Base-by-base conservation (phyloP, 1,140 invertebrate genomes). In the Hyles vespertilio region DNA sequence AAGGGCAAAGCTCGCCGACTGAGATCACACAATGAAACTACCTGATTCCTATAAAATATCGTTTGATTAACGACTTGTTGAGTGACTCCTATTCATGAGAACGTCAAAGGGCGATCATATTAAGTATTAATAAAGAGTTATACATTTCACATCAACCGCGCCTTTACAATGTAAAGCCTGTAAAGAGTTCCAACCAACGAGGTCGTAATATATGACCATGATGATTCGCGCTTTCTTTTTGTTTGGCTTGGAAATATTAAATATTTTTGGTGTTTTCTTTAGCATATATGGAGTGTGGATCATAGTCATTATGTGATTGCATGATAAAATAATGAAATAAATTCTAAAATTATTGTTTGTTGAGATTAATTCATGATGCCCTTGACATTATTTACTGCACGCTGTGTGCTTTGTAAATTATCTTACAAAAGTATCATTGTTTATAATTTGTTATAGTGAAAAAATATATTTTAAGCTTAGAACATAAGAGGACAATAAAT, bases 11-110 rank as follows among this genome's bases (percentile, higher is more conserved):
- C 68, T 69, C 56, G 79, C 79, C 85, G 83, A 68, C 79, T 71
- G 70, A 65, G 60, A 63, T 72, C 67, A 71, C 65, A 87, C 84
- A 87, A 87, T 78, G 58, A 59, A 72, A 86, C 85, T 87, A 87
- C 84, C 84, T 84, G 80, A 85, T 84, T 84, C 70, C 64, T 73
- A 79, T 70, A 81, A 79, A 83, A 87, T 84, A 86, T 74, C 63
- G 52, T 74, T 84, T 88, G 85, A 88, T 88, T 88, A 88, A 88
- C 85, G 85, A 88, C 70, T 69, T 79, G 80, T 84, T 88, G 85
- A 88, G 85, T 85, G 81, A 86, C 74, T 85, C 66, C 83, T 78
- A 86, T 88, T 88, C 76, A 86, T 81, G 43, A 74, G 59, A 64
- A 69, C 78, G 69, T 81, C 81, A 88, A 88, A 84, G 83, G 79